phyloP scores from a whole-genome alignment of 2,113 vertebrate genomes.

The Sapajus apella region DNA sequence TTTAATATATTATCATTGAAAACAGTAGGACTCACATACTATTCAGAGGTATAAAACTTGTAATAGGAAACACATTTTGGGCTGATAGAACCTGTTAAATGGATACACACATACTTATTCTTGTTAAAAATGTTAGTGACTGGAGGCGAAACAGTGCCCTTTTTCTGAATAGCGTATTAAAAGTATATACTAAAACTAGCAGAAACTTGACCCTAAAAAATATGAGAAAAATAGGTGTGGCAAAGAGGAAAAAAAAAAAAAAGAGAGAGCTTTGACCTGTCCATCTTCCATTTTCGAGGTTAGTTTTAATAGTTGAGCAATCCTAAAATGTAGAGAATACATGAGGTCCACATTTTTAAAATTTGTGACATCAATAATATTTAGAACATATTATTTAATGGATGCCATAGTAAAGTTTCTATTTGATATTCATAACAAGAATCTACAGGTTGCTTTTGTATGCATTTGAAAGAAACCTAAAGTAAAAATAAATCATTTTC shows the following conservation, averaged over 20 bases:
- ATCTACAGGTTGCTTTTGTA: neutral
- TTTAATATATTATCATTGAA: neutral
- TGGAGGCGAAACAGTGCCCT: neutral
- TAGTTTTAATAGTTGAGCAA: neutral
- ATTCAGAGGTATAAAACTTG: neutral
- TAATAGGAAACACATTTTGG: neutral
- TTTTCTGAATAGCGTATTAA: neutral
- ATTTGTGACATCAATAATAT: neutral
- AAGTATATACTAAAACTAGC: neutral
- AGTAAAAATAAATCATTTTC: neutral
- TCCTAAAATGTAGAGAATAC: neutral
- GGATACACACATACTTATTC: neutral
- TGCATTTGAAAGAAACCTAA: neutral
- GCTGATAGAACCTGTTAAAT: neutral
- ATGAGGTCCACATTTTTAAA: neutral
- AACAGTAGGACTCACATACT: neutral
- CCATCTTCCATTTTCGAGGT: neutral
- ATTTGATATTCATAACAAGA: neutral
- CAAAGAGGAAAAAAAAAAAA: neutral
- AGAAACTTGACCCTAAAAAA: neutral
- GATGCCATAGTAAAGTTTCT: neutral
- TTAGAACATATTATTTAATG: neutral
- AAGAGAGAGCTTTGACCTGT: neutral
- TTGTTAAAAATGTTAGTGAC: neutral
- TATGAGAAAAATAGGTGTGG: neutral